Percentiles rank a stretch among this genome's conserved stretches.
Evolutionary conservation across 1,140 invertebrate genomes (phyloP).

Genomic region (Zophobas morio): DNA sequence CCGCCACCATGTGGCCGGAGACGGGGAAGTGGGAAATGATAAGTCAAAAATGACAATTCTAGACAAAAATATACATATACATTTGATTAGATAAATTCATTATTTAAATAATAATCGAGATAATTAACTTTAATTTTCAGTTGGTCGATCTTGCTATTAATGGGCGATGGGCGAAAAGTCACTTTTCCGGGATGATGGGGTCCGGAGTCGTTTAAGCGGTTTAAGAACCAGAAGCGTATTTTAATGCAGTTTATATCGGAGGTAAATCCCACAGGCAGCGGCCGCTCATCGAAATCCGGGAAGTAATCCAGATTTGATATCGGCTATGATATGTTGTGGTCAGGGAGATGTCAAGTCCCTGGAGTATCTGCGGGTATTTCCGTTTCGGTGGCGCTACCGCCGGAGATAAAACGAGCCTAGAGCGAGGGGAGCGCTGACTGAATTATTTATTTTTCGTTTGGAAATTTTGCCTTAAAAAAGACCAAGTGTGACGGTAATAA

Average conservation of each 20-base stretch:
- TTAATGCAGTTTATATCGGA: constrained; percentile 16
- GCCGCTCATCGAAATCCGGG: not conserved
- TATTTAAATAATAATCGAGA: not conserved
- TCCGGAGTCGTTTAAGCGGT: not conserved
- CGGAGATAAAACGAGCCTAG: too few species aligned
- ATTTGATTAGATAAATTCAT: not conserved
- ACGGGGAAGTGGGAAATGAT: not conserved
- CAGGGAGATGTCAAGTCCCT: constrained; percentile 2
- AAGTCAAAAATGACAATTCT: not conserved
- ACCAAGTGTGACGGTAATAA: too few species aligned
- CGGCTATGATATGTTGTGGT: constrained; percentile 10
- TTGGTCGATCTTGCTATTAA: too few species aligned
- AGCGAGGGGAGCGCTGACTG: too few species aligned
- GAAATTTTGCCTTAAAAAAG: too few species aligned
- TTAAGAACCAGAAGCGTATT: not conserved
- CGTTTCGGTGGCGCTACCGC: too few species aligned
- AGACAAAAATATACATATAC: too few species aligned
- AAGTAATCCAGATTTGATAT: constrained; percentile 17
- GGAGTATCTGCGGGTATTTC: not conserved
- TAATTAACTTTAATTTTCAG: too few species aligned
- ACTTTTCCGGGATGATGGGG: not conserved
- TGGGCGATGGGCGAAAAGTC: not conserved
- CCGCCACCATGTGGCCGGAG: not conserved
- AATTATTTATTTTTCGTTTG: too few species aligned
- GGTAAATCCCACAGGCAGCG: constrained; percentile 3